Evolutionary conservation across 2,888 invertebrate genomes (phyloP), one percentile per base, ranked within the genome.

Genomic region (Malacosoma neustria): DNA sequence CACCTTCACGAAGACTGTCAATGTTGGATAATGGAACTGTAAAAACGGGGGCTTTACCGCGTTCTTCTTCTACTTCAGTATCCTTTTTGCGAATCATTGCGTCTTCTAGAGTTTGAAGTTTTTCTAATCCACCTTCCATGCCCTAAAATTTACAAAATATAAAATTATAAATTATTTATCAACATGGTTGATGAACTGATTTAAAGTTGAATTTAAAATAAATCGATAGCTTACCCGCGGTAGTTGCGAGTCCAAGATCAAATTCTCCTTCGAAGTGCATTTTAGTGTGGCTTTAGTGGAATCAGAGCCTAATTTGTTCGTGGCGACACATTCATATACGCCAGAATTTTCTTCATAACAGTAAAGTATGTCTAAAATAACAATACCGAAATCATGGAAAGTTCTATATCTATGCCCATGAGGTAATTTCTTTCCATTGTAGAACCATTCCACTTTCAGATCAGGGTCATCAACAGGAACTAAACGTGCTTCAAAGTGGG

Each of bases 301-400:
- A 72, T 96, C 96, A 57, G 92, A 90, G 35, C 98, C 98, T 46
- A 95, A 89, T 77, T 97, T 96, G 64, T 98, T 98, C 12, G 92
- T 91, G 29, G 98, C 98, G 57, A 96, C 89, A 66, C 97, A 97
- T 81, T 97, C 97, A 67, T 97, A 98, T 41, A 91, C 91, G 35
- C 97, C 97, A 32, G 95, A 95, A 71, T 98, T 98, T 81, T 97
- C 97, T 77, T 97, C 98, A 67, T 98, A 98, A 62, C 97, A 97
- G 65, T 97, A 98, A 29, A 97, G 79, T 55, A 98, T 97, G 63
- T 98, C 98, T 62, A 98, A 87, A 54, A 97, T 97, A 34, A 98
- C 98, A 61, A 97, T 95, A 43, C 98, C 98, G 72, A 98, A 98
- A 67, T 98, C 98, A 66, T 98, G 96, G 92, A 98, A 97, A 38